Evolutionary conservation across 2,797 vertebrate species (phyloP), one percentile per base, ranked within the genome.

Genomic region (Melanotaenia maccullochi): DNA sequence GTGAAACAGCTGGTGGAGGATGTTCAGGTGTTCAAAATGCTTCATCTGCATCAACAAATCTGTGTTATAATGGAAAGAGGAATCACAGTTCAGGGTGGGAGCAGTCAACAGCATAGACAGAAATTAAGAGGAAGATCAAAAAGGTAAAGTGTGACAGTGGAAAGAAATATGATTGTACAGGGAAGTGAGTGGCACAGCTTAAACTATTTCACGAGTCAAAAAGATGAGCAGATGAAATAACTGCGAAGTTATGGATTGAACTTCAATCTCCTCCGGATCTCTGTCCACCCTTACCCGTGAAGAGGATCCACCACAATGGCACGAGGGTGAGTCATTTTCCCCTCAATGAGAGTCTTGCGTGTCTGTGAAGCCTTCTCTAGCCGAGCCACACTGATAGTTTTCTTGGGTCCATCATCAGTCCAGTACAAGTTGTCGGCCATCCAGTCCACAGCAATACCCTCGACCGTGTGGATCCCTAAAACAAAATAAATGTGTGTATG

Each of bases 361-460:
- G 96, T 98, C 93, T 99, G 97, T 1, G 97, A 96, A 0, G 98
- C 97, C 79, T 99, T 99, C 81, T 98, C 97, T 86, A 99, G 94
- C 55, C 98, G 95, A 42, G 98, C 98, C 78, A 99, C 98, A 0
- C 97, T 98, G 92, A 99, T 99, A 56, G 97, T 98, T 93, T 99
- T 99, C 85, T 98, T 99, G 35, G 97, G 97, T 2, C 98, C 97
- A 0, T 99, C 98, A 0, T 99, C 98, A 0, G 97, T 99, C 98
- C 98, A 99, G 90, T 98, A 99, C 65, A 99, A 91, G 83, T 99
- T 99, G 90, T 98, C 94, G 3, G 97, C 98, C 97, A 99, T 98
- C 98, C 98, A 99, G 92, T 99, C 98, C 84, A 99, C 98, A 0
- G 97, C 97, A 0, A 99, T 96, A 4, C 98, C 98, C 83, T 99